Evolutionary conservation across 2,888 invertebrate species (phyloP), one percentile per base, ranked within the genome.

Genomic region (Eristalis pertinax): DNA sequence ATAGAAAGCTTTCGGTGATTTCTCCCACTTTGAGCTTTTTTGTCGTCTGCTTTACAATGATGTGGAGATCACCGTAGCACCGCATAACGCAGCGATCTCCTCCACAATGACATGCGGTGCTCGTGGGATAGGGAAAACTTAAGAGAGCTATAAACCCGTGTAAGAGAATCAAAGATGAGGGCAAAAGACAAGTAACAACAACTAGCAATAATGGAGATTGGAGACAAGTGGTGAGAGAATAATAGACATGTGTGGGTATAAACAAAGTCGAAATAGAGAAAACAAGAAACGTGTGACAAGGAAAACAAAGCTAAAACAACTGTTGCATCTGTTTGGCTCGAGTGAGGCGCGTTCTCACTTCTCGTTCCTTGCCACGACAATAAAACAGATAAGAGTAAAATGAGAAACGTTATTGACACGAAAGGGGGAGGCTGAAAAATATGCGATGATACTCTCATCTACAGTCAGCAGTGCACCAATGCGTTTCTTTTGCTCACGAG

Each of bases 21-120:
- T 87, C 87, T 87, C 87, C 84, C 76, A 80, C 75, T 75, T 76
- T 68, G 67, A 84, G 87, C 83, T 83, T 84, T 87, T 86, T 50
- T 32, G 41, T 15, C 26, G 68, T 67, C 43, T 80, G 15, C 67
- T 50, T 73, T 69, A 29, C 43, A 64, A 32, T 19, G 68, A 72
- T n/a, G 32, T 26, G 69, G 69, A 58, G 73, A 74, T 58, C 60
- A 63, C 24, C 19, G 10, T 32, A 13, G 38, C 8, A 67, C 56
- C 38, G 80, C 67, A 72, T 65, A 76, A 74, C 74, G 70, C 78
- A 83, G 58, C 78, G 78, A 83, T 83, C 76, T 78, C 70, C 50
- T 19, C 19, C 50, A 50, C 50, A 50, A 19, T 5, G 19, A 2
- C 19, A 19, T 63, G 68, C 63, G 24, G 58, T 22, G 26, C 76